Conservation (phyloP, 1,140 invertebrate genomes). For the Bradynema listronoti region DNA sequence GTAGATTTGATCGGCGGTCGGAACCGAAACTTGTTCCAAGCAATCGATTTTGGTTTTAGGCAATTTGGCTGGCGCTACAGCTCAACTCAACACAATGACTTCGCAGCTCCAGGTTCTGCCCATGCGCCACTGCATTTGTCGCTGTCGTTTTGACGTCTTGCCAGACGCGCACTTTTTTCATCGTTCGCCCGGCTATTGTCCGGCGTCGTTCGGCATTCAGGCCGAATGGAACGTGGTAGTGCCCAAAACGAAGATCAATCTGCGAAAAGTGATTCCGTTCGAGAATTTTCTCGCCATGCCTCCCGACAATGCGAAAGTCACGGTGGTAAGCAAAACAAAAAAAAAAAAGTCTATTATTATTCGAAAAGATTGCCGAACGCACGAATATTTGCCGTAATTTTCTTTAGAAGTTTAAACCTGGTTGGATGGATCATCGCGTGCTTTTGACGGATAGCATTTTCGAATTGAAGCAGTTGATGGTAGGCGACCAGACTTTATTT, state of each 20-base stretch:
- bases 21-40: too few species aligned
- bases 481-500: too few species aligned
- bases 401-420: constrained; percentile 26
- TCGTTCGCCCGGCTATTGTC: constrained; percentile 3
- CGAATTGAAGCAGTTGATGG: constrained; percentile 17
- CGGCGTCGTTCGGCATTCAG: constrained; percentile 19
- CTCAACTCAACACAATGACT: constrained; percentile 6
- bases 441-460: constrained; percentile 20
- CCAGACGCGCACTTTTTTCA: constrained; percentile 8
- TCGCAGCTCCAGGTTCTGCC: constrained; percentile 1
- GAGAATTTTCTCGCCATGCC: constrained; percentile 11
- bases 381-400: too few species aligned
- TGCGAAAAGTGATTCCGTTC: constrained; percentile 2
- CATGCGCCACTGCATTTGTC: constrained; percentile 13
- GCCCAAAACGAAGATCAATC: constrained; percentile 1
- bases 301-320: neutral
- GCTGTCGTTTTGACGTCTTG: constrained; percentile 22
- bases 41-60: constrained; percentile 10
- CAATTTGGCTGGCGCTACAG: constrained; percentile 3
- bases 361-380: too few species aligned
- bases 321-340: neutral
- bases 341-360: neutral
- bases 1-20: too few species aligned
- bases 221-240: constrained; percentile 17
- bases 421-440: constrained; percentile 22